phyloP scores from a whole-genome alignment of 1,140 invertebrate species.

The Drosophila cardini region DNA sequence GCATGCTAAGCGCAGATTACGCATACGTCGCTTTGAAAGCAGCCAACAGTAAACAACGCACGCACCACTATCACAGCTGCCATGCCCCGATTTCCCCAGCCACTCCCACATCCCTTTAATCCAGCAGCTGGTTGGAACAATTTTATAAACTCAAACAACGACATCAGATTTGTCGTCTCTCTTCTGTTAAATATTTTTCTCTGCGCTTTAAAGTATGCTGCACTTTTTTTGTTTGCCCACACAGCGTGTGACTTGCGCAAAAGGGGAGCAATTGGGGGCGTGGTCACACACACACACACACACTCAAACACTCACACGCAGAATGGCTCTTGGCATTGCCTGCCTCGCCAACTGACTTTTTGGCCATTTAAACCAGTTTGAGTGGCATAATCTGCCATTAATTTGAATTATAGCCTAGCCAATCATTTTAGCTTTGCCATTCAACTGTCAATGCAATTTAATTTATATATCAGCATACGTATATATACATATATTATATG shows the following conservation, averaged over 20 bases:
- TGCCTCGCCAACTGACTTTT: slow-evolving; percentile 65
- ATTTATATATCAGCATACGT: slow-evolving; percentile 61
- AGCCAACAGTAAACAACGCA: slow-evolving; percentile 41
- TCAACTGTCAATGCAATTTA: slow-evolving; percentile 70
- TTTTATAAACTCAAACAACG: slow-evolving; percentile 46
- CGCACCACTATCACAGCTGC: slow-evolving; percentile 24
- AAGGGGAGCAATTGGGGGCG: slow-evolving; percentile 4
- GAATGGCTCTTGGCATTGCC: slow-evolving; percentile 62
- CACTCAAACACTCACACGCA: background rate
- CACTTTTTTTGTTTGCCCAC: slow-evolving; percentile 35
- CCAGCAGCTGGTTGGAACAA: slow-evolving; percentile 4
- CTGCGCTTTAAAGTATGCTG: slow-evolving; percentile 37
- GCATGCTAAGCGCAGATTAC: slow-evolving; percentile 79
- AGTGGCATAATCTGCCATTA: slow-evolving; percentile 82
- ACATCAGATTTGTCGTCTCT: slow-evolving; percentile 37
- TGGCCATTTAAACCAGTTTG: slow-evolving; percentile 76
- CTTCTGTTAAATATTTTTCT: slow-evolving; percentile 27
- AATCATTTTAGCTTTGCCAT: slow-evolving; percentile 75
- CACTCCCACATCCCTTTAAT: background rate
- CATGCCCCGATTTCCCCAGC: background rate
- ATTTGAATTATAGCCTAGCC: slow-evolving; percentile 79
- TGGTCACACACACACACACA: slow-evolving; percentile 5
- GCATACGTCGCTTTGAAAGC: slow-evolving; percentile 65
- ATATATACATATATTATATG: background rate
- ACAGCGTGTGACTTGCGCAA: slow-evolving; percentile 59